These are phyloP conservation scores for Heteronetta atricapilla DNA, from an alignment of 2,113 vertebrate genomes.

Conservation along the genomic window DNA sequence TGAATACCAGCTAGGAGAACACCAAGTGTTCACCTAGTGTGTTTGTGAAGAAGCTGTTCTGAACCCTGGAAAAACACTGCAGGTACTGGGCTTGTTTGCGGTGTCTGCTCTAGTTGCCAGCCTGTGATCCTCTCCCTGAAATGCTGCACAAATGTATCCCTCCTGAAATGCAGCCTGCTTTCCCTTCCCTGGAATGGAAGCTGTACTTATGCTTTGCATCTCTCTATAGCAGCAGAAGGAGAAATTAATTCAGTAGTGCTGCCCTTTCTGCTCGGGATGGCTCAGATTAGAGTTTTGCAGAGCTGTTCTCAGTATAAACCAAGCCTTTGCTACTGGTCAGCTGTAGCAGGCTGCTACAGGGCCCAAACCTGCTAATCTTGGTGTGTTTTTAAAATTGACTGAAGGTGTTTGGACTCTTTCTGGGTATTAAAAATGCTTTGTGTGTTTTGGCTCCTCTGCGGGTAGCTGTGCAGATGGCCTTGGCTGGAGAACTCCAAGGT, in stretches of 20 bases:
- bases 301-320: neutral
- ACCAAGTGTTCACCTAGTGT: neutral
- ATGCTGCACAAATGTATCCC: neutral
- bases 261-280: neutral
- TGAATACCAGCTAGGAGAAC: neutral
- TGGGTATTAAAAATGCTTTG: neutral
- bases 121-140: neutral
- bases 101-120: neutral
- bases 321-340: neutral
- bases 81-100: neutral
- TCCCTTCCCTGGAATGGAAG: neutral
- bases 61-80: neutral
- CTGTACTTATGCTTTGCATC: neutral
- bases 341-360: neutral
- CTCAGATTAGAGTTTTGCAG: neutral
- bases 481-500: neutral
- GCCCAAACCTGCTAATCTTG: neutral
- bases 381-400: neutral
- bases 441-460: neutral
- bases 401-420: neutral
- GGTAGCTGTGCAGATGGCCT: neutral
- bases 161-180: neutral
- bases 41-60: neutral
- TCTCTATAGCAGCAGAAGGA: neutral
- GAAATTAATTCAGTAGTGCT: neutral